Evolutionary conservation across 2,113 vertebrate genomes (phyloP).

Genomic region (Pterocles burchelli): DNA sequence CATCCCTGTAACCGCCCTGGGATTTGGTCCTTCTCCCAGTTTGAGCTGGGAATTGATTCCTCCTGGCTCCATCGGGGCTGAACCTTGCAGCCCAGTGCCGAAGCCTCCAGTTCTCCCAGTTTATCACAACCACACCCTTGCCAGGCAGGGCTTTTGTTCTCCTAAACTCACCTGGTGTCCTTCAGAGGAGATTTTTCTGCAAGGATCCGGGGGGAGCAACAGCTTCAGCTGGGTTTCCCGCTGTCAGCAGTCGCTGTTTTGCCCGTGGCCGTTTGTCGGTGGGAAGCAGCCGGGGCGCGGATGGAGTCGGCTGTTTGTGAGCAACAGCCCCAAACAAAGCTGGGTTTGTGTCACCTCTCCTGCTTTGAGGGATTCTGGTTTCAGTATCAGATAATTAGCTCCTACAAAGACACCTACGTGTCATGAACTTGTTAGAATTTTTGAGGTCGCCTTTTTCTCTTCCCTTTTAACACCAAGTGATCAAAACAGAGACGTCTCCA

Average conservation of each 20-base stretch:
- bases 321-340: background rate
- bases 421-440: background rate
- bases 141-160: background rate
- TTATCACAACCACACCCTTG: accelerated
- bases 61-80: background rate
- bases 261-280: accelerated
- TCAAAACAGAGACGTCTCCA: background rate
- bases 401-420: background rate
- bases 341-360: background rate
- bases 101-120: accelerated
- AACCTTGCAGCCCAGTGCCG: accelerated
- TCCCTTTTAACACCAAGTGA: background rate
- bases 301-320: background rate
- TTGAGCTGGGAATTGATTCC: accelerated
- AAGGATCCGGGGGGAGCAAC: background rate
- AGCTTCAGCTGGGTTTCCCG: background rate
- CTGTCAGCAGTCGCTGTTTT: background rate
- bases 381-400: background rate
- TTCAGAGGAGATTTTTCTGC: background rate
- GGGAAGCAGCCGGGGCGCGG: accelerated
- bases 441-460: background rate
- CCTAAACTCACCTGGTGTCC: background rate
- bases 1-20: background rate
- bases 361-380: background rate
- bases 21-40: accelerated